phyloP scores from a whole-genome alignment of 64 coral and sea anemone genomes.

The Pachyseris speciosa region DNA sequence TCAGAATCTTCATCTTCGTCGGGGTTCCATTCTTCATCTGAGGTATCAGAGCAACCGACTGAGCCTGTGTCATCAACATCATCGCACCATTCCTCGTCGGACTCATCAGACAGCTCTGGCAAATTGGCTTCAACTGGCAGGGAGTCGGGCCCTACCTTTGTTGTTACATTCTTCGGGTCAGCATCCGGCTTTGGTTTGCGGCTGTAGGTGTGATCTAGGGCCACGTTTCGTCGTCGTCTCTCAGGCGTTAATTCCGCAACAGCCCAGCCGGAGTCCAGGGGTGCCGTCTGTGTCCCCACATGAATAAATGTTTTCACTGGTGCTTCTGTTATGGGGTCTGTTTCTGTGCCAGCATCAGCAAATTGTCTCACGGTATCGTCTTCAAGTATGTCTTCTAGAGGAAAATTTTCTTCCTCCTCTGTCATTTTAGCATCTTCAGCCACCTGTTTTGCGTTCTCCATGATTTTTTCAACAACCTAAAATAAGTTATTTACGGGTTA shows the following conservation, averaged over 20 bases:
- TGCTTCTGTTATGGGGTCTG: neutral
- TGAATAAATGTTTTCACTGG: neutral
- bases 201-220: neutral
- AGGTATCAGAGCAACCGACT: neutral
- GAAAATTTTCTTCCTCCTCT: neutral
- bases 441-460: neutral
- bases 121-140: neutral
- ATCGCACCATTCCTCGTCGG: neutral
- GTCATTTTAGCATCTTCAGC: neutral
- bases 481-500: neutral
- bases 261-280: neutral
- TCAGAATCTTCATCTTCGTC: neutral
- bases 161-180: neutral
- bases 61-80: neutral
- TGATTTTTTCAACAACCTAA: constrained; percentile 23
- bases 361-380: neutral
- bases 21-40: constrained; percentile 2
- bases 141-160: neutral
- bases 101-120: neutral
- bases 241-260: neutral
- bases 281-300: neutral
- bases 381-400: neutral
- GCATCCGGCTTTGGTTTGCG: neutral
- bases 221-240: neutral
- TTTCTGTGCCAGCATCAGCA: neutral